phyloP scores from a whole-genome alignment of 92 coral and sea anemone genomes.

The Paramuricea clavata region DNA sequence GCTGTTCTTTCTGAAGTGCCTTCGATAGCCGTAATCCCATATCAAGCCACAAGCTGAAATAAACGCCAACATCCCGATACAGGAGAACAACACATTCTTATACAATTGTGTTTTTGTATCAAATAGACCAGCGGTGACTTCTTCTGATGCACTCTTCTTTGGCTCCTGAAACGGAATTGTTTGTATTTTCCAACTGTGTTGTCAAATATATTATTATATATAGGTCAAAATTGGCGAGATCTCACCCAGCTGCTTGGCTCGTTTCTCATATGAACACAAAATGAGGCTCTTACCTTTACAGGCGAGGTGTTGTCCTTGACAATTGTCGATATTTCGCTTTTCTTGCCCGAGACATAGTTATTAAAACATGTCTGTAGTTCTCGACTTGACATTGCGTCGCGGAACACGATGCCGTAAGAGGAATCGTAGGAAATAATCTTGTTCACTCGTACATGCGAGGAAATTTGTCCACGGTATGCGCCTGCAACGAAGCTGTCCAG shows the following conservation, averaged over 20 bases:
- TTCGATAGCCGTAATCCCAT: slow-evolving; percentile 97
- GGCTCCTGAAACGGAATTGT: slow-evolving; percentile 75
- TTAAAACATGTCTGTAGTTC: slow-evolving; percentile 78
- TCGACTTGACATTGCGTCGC: slow-evolving; percentile 59
- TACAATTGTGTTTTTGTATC: slow-evolving; percentile 82
- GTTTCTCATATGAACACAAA: too few species aligned
- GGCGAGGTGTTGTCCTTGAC: slow-evolving; percentile 78
- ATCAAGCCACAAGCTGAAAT: slow-evolving; percentile 85
- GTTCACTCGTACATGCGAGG: slow-evolving; percentile 75
- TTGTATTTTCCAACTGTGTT: too few species aligned
- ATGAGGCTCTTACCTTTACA: slow-evolving; percentile 78
- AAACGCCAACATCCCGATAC: slow-evolving; percentile 85
- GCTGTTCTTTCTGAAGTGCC: slow-evolving; percentile 82
- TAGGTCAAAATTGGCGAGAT: too few species aligned
- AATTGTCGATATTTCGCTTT: slow-evolving; percentile 74
- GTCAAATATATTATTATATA: too few species aligned
- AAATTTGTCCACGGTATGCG: slow-evolving; percentile 43
- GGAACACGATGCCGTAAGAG: slow-evolving; percentile 89
- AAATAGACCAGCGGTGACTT: slow-evolving; percentile 90
- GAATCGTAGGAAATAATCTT: slow-evolving; percentile 88
- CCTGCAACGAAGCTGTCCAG: slow-evolving; percentile 97
- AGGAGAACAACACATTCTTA: slow-evolving; percentile 71
- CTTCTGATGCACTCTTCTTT: slow-evolving; percentile 88
- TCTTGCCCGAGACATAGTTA: slow-evolving; percentile 74
- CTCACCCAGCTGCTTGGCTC: too few species aligned